Conservation (phyloP, 2,888 invertebrate genomes). For the Acheta domesticus region DNA sequence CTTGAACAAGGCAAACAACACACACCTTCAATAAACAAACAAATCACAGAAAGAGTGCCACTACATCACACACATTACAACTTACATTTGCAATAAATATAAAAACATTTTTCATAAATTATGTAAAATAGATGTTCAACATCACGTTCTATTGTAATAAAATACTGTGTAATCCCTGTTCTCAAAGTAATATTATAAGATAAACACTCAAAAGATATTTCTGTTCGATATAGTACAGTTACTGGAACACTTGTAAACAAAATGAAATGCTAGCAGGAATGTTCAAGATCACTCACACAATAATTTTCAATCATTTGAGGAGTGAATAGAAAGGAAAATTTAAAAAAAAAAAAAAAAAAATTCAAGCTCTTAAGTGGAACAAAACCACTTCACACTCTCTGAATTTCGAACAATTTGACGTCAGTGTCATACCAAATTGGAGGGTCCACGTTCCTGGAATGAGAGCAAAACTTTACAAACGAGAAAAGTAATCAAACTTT, state of each 20-base stretch:
- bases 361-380: neutral
- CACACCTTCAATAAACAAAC: too few relatives aligned
- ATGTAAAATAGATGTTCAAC: constrained; percentile 22
- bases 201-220: neutral
- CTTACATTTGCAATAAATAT: neutral
- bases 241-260: neutral
- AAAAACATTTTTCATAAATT: constrained; percentile 18
- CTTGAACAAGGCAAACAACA: too few relatives aligned
- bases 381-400: constrained; percentile 66
- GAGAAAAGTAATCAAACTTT: too few relatives aligned
- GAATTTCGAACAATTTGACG: constrained; percentile 98
- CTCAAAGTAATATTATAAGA: neutral
- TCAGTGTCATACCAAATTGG: constrained; percentile 99
- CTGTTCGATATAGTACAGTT: neutral
- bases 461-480: constrained; percentile 29
- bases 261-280: neutral
- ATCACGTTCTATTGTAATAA: neutral
- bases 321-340: neutral
- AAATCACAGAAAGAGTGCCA: neutral
- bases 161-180: neutral
- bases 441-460: constrained; percentile 89
- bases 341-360: too few relatives aligned
- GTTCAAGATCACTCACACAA: neutral
- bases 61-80: neutral
- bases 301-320: neutral